Conservation (phyloP, 2,113 vertebrate genomes). For the Petromus typicus region DNA sequence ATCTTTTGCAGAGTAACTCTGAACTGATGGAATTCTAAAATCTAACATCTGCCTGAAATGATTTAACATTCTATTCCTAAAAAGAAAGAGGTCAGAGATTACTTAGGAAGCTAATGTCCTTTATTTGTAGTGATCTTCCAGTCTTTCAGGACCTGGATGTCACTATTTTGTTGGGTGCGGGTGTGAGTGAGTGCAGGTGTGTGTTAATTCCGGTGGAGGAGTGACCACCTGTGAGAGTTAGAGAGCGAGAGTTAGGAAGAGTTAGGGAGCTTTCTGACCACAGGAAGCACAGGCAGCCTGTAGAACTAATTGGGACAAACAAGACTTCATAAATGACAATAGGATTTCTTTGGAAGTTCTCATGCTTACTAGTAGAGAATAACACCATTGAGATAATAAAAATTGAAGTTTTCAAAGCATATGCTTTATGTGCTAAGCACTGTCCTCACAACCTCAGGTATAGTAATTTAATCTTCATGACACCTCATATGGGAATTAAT, state of each 20-base stretch:
- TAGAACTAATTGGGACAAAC: neutral
- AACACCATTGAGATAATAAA: neutral
- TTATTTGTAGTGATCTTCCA: neutral
- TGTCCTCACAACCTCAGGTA: neutral
- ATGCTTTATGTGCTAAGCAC: neutral
- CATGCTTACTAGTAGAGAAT: neutral
- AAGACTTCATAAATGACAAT: neutral
- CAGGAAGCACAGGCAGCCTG: neutral
- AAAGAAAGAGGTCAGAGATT: neutral
- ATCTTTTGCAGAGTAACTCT: neutral
- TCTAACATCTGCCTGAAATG: neutral
- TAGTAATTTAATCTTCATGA: neutral
- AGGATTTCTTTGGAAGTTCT: neutral
- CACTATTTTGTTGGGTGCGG: rapidly evolving
- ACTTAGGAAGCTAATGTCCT: neutral
- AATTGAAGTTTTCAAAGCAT: neutral
- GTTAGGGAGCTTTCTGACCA: too few relatives aligned
- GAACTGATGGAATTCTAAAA: neutral
- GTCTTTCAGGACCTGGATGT: neutral
- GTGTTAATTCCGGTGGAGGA: neutral
- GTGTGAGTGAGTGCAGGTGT: neutral
- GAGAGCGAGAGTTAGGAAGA: too few relatives aligned
- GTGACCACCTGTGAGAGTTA: too few relatives aligned
- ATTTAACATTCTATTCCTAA: neutral
- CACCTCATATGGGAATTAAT: neutral